Evolutionary conservation across 2,888 invertebrate species (phyloP).

Genomic region (Ophion costatus): DNA sequence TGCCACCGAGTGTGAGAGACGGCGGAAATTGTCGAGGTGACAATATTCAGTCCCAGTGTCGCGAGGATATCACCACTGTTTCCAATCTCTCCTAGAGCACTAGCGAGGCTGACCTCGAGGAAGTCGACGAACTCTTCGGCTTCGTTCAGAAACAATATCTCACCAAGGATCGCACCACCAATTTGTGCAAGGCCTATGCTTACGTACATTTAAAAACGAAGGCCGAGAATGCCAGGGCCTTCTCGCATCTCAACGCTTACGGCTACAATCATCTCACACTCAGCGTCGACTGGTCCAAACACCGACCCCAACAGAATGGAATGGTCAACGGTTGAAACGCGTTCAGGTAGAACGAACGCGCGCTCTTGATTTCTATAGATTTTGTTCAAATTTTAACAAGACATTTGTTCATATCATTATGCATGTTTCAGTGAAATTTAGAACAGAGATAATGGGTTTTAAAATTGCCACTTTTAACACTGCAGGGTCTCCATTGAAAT

Average conservation of each 20-base stretch:
- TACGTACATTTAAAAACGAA: slow-evolving; percentile 98
- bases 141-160: no score
- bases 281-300: slow-evolving; percentile 99
- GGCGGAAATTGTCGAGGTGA: slow-evolving; percentile 91
- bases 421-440: no score
- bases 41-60: slow-evolving; percentile 87
- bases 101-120: slow-evolving; percentile 96
- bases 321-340: not conserved
- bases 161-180: slow-evolving; percentile 95
- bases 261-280: slow-evolving; percentile 99
- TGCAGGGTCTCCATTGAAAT: no score
- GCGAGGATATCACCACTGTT: slow-evolving; percentile 95
- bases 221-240: slow-evolving; percentile 96
- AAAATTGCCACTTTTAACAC: no score
- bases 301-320: slow-evolving; percentile 84
- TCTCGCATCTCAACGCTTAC: slow-evolving; percentile 94
- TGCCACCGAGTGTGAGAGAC: slow-evolving; percentile 95
- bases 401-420: no score
- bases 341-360: no score
- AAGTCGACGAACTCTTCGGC: slow-evolving; percentile 97
- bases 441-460: no score
- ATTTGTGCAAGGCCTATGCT: slow-evolving; percentile 98
- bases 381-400: no score
- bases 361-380: no score
- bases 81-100: slow-evolving; percentile 99